Percentiles rank a stretch among this genome's conserved stretches.
Evolutionary conservation across 2,113 vertebrate species (phyloP).

Genomic region (Heterochromis multidens): DNA sequence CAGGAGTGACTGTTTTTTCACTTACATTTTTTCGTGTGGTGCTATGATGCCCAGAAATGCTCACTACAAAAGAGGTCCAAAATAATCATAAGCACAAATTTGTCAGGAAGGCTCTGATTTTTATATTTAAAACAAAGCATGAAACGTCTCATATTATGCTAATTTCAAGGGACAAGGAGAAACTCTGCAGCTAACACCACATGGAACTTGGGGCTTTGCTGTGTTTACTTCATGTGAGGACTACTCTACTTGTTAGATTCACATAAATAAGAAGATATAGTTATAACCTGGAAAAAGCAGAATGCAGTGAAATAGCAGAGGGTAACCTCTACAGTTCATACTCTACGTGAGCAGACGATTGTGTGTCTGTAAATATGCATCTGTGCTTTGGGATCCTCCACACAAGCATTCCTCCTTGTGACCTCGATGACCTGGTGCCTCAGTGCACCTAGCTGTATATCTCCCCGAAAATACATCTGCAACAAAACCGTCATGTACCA

Average conservation of each 20-base stretch:
- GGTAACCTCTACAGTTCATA: not conserved
- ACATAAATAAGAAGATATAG: not conserved
- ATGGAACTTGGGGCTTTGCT: not conserved
- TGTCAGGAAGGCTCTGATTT: not conserved
- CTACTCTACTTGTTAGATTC: not conserved
- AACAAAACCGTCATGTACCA: not conserved
- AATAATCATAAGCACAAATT: not conserved
- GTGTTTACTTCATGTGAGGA: not conserved
- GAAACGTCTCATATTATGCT: not conserved
- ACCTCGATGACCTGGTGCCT: conserved; percentile 25
- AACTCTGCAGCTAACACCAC: not conserved
- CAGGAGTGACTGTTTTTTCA: not conserved
- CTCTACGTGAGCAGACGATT: not conserved
- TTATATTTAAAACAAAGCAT: not conserved
- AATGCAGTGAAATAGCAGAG: not conserved
- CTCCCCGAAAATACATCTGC: not conserved
- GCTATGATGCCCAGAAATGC: not conserved
- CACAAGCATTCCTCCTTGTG: not conserved
- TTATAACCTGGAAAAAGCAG: not conserved
- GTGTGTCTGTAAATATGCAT: not conserved
- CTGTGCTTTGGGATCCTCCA: conserved; percentile 4
- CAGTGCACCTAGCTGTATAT: not conserved
- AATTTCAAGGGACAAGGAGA: not conserved
- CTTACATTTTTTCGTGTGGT: not conserved
- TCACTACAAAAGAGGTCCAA: not conserved